Conservation (phyloP, 2,113 vertebrate species). For the Parotia lawesii region DNA sequence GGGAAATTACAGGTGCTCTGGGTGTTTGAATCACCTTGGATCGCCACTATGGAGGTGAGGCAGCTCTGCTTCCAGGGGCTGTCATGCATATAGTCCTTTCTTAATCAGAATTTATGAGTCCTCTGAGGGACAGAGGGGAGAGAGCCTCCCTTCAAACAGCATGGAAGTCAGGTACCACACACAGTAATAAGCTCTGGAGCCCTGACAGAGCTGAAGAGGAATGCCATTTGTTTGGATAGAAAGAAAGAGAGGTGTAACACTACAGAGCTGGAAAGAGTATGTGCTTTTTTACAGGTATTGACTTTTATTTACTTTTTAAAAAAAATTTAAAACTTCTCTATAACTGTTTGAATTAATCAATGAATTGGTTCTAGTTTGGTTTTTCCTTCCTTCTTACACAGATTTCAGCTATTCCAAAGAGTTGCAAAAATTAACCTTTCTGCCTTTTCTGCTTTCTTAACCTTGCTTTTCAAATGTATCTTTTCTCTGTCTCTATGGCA, state of each 20-base stretch:
- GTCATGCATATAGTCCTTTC: background rate
- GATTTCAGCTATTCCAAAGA: background rate
- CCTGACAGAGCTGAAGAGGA: background rate
- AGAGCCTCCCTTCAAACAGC: background rate
- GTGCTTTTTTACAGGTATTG: background rate
- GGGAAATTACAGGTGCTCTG: background rate
- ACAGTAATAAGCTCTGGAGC: background rate
- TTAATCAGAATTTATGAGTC: background rate
- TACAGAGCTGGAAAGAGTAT: background rate
- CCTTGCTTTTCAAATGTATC: background rate
- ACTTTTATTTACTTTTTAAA: background rate
- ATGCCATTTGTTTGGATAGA: background rate
- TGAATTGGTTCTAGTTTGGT: background rate
- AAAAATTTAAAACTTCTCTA: background rate
- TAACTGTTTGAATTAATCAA: background rate
- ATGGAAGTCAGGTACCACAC: background rate
- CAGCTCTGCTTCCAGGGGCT: background rate
- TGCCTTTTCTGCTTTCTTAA: background rate
- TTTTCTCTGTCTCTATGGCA: background rate
- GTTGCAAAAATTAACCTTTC: background rate
- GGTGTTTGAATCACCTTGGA: background rate
- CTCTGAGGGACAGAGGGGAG: background rate
- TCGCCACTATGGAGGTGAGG: background rate
- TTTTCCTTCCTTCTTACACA: background rate
- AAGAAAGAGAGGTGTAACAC: background rate